These are phyloP conservation scores for Chlamydotis undulata DNA, from an alignment of 2,113 vertebrate species.

Conservation along the genomic window DNA sequence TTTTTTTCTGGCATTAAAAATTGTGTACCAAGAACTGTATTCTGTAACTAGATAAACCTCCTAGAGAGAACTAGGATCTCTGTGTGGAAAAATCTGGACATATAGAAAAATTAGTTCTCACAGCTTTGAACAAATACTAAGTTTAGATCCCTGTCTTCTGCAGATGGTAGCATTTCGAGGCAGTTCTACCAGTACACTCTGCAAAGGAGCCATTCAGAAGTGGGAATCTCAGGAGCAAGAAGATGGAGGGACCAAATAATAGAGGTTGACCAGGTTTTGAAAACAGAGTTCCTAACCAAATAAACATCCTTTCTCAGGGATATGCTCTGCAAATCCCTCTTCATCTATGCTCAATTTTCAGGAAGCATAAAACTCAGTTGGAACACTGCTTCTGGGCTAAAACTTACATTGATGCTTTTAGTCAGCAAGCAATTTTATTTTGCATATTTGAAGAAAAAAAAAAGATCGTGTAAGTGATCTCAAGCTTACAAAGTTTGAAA, in stretches of 20 bases:
- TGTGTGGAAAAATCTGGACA: neutral
- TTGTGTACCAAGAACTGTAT: neutral
- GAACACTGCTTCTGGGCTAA: neutral
- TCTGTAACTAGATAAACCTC: neutral
- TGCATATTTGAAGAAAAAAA: neutral
- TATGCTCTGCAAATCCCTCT: neutral
- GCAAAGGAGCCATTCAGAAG: neutral
- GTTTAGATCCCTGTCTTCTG: neutral
- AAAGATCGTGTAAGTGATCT: neutral
- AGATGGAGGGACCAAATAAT: neutral
- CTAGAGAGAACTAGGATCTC: neutral
- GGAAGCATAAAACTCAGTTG: neutral
- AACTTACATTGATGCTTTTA: neutral
- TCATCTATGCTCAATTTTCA: neutral
- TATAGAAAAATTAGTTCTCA: neutral
- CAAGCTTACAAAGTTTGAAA: constrained; percentile 22
- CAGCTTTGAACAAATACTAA: neutral
- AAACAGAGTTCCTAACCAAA: neutral
- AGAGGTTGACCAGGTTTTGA: neutral
- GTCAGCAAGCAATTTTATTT: constrained; percentile 17
- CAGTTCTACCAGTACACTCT: neutral
- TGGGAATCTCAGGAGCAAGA: neutral
- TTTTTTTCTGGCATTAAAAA: neutral
- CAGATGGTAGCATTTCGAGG: neutral
- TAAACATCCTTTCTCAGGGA: neutral